These are phyloP conservation scores for Eulemur rufifrons DNA, from an alignment of 2,113 vertebrate genomes.

Conservation along the genomic window DNA sequence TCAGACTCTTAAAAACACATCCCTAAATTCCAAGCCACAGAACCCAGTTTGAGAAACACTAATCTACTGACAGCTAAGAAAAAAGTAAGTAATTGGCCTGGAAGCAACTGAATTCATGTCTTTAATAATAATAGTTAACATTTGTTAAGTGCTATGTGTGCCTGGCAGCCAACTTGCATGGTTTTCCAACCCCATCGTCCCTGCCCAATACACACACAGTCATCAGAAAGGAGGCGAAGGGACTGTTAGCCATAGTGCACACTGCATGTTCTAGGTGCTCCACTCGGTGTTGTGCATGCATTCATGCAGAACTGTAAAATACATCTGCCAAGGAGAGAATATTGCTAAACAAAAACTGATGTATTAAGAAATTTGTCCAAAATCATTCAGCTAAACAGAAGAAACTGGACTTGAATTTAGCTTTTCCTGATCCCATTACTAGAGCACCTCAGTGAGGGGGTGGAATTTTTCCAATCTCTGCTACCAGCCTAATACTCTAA, in stretches of 20 bases:
- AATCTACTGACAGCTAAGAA: not conserved
- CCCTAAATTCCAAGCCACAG: not conserved
- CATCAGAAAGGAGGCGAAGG: not conserved
- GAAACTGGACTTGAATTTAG: not conserved
- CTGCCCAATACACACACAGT: too few relatives aligned
- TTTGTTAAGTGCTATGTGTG: not conserved
- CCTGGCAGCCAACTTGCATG: not conserved
- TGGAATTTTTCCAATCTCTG: too few relatives aligned
- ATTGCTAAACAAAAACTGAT: not conserved
- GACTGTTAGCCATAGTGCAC: not conserved
- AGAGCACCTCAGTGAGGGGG: not conserved
- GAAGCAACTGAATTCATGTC: not conserved
- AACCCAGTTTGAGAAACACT: not conserved
- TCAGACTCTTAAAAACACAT: not conserved
- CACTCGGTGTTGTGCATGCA: not conserved
- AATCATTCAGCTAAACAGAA: not conserved
- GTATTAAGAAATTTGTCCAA: not conserved
- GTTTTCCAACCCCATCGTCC: not conserved
- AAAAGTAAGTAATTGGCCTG: not conserved
- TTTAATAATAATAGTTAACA: not conserved
- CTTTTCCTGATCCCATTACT: not conserved
- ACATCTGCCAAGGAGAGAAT: not conserved
- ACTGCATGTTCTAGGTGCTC: rapidly evolving
- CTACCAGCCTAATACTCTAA: not conserved
- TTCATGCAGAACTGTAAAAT: not conserved